Percentiles rank a stretch among this genome's conserved stretches.
Evolutionary conservation across 1,140 invertebrate species (phyloP).

Genomic region (Elymnias hypermnestra): DNA sequence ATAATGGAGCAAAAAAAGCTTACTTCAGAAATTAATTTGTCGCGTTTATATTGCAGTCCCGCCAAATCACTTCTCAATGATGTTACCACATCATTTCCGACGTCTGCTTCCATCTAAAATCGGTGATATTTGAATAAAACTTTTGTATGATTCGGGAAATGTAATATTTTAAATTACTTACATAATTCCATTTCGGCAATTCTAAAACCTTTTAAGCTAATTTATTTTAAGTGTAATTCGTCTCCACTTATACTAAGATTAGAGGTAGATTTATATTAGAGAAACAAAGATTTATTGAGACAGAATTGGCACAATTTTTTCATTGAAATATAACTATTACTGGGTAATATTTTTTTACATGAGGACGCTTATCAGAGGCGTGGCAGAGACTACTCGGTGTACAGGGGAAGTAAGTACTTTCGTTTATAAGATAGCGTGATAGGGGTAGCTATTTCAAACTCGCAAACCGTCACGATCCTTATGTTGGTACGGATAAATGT

Average conservation of each 20-base stretch:
- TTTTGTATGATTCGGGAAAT: no score
- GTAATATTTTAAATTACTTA: constrained; percentile 28
- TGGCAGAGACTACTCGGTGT: constrained; percentile 49
- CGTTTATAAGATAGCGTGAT: constrained; percentile 57
- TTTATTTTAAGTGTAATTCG: no score
- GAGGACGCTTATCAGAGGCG: constrained; percentile 46
- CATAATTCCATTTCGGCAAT: constrained; percentile 38
- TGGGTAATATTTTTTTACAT: no score
- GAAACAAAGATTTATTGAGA: no score
- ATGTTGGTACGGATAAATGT: constrained; percentile 25
- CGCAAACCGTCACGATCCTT: constrained; percentile 57
- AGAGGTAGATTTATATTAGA: no score
- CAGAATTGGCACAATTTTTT: no score
- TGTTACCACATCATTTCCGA: constrained; percentile 82
- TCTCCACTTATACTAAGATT: no score
- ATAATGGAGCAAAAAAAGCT: constrained; percentile 11
- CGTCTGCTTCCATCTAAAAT: constrained; percentile 75
- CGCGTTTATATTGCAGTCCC: constrained; percentile 87
- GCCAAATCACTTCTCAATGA: constrained; percentile 86
- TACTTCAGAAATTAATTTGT: constrained; percentile 85
- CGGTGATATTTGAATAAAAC: no score
- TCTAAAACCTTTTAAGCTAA: no score
- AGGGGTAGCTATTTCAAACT: constrained; percentile 52
- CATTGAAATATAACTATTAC: no score
- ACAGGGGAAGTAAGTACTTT: constrained; percentile 35